These are phyloP conservation scores for Herminia tarsipennalis DNA, from an alignment of 2,888 invertebrate genomes.

Conservation along the genomic window DNA sequence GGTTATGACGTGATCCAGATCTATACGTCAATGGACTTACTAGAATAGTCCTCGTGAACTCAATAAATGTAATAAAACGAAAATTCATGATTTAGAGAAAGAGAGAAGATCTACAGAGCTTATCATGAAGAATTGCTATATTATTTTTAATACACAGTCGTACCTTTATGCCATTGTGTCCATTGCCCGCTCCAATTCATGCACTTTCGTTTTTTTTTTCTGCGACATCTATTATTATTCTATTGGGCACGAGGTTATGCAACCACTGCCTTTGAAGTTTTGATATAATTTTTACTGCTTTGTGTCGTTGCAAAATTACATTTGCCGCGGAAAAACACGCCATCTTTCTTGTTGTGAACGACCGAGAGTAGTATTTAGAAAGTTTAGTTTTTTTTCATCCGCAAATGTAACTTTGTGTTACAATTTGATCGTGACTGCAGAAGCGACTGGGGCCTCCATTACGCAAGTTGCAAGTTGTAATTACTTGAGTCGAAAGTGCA, in stretches of 20 bases:
- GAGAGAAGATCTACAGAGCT: no score
- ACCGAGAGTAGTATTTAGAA: slow-evolving; percentile 40
- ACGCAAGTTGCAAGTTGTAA: slow-evolving; percentile 76
- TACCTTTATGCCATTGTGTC: slow-evolving; percentile 76
- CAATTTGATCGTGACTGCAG: slow-evolving; percentile 79
- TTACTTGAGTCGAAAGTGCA: slow-evolving; percentile 80
- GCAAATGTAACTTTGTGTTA: slow-evolving; percentile 51
- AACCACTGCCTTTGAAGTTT: slow-evolving; percentile 79
- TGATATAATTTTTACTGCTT: slow-evolving; percentile 83
- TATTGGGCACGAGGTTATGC: slow-evolving; percentile 83
- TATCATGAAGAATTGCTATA: slow-evolving; percentile 34
- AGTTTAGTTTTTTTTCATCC: slow-evolving; percentile 17
- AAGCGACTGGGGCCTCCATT: slow-evolving; percentile 71
- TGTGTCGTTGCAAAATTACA: slow-evolving; percentile 51
- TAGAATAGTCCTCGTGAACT: no score
- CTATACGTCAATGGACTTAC: no score
- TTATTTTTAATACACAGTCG: slow-evolving; percentile 53
- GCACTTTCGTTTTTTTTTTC: slow-evolving; percentile 81
- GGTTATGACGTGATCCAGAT: no score
- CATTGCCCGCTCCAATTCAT: slow-evolving; percentile 79
- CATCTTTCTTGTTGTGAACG: slow-evolving; percentile 30
- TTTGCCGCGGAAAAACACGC: slow-evolving; percentile 23
- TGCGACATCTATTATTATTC: slow-evolving; percentile 82
- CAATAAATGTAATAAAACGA: no score
- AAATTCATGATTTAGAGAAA: no score